Percentiles rank a stretch among this genome's conserved stretches.
phyloP scores from a whole-genome alignment of 2,888 invertebrate species.

The Heterodera filipjevi region DNA sequence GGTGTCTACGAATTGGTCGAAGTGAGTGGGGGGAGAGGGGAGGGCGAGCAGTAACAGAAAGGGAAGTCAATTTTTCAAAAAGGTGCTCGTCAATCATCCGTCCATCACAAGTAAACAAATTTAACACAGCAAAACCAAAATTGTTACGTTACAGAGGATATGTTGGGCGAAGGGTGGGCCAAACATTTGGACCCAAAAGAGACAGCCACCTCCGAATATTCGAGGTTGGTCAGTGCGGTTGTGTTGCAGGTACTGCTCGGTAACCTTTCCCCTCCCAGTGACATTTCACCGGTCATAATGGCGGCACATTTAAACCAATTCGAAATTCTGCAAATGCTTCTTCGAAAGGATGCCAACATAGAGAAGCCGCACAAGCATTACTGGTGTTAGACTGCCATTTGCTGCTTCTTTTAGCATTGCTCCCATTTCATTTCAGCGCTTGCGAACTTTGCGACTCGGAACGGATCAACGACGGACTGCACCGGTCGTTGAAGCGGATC shows the following conservation, averaged over 20 bases:
- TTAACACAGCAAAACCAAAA: not conserved
- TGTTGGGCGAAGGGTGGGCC: slow-evolving; percentile 70
- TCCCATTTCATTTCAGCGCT: slow-evolving; percentile 49
- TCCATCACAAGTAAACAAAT: slow-evolving; percentile 44
- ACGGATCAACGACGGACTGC: slow-evolving; percentile 68
- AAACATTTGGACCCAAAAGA: slow-evolving; percentile 65
- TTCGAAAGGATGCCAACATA: slow-evolving; percentile 65
- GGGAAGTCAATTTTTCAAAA: not conserved
- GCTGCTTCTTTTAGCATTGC: not conserved
- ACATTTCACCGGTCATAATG: slow-evolving; percentile 61
- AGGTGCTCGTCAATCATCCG: slow-evolving; percentile 70
- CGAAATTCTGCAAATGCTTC: slow-evolving; percentile 70
- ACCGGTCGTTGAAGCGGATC: slow-evolving; percentile 68
- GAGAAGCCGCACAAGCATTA: slow-evolving; percentile 56
- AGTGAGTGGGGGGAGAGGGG: slow-evolving; percentile 24
- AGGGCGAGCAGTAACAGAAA: not conserved
- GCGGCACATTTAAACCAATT: slow-evolving; percentile 69
- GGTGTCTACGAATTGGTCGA: slow-evolving; percentile 71
- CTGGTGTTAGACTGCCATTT: slow-evolving; percentile 25
- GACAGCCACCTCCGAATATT: slow-evolving; percentile 70
- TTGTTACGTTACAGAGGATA: slow-evolving; percentile 60
- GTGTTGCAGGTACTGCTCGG: slow-evolving; percentile 45
- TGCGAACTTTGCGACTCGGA: slow-evolving; percentile 67
- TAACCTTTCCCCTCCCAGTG: slow-evolving; percentile 42
- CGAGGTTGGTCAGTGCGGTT: slow-evolving; percentile 48